Evolutionary conservation across 2,113 vertebrate genomes (phyloP), one percentile per base, ranked within the genome.

Genomic region (Capreolus pygargus): DNA sequence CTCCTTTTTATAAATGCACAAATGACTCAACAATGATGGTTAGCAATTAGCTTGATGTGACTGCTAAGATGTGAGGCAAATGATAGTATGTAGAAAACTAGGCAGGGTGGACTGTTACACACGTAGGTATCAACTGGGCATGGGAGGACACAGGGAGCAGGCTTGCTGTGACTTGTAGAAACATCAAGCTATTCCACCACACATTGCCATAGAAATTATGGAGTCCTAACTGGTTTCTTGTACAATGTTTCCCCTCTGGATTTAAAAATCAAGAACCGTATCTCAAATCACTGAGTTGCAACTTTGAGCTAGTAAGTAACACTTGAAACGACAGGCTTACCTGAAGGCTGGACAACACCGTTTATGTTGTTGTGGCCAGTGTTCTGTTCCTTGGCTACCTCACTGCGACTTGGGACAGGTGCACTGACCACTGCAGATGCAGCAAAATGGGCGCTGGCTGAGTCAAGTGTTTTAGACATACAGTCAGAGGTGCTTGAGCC

Each of bases 371-470:
- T 98, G 98, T 99, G 99, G 98, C 98, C 98, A 94, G 98, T 97
- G 98, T 95, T 99, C 83, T 99, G 99, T 67, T 99, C 99, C 99
- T 99, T 99, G 55, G 98, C 45, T 64, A 97, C 98, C 97, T 99
- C 99, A 58, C 98, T 98, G 97, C 99, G 99, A 91, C 98, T 96
- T 4, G 99, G 98, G 95, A 98, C 98, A 30, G 99, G 99, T 11
- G 99, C 98, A 94, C 99, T 99, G 89, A 99, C 99, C 98, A 99
- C 99, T 79, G 99, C 99, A 4, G 99, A 99, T 43, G 99, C 99
- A 98, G 99, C 99, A 98, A 99, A 99, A 97, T 99, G 99, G 98
- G 99, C 99, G 28, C 99, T 99, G 98, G 99, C 99, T 76, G 99
- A 99, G 98, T 99, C 99, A 85, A 99, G 99, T 76, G 99, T 99